Base-by-base conservation (phyloP, 2,888 invertebrate genomes). In the Acronicta alni region DNA sequence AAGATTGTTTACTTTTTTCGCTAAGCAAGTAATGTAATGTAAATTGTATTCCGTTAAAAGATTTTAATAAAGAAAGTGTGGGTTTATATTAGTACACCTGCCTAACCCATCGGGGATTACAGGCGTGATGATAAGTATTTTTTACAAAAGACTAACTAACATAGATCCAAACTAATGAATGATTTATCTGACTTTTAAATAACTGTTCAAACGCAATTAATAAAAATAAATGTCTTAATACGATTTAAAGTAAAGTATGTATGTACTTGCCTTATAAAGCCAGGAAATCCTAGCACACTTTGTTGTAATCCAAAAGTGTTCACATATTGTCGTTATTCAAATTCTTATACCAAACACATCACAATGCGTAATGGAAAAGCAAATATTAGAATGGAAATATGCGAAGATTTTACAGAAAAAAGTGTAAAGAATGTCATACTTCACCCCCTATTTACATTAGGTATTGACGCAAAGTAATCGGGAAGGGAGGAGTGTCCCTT, bases 381-480 rank as follows among this genome's bases (percentile, higher is more conserved):
- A 81, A 80, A 80, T 67, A 80, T 63, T 55, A 58, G 62, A 54
- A 43, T 62, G 51, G 53, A 65, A 74, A 70, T 63, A 72, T 76
- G 59, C 64, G 49, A 54, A 70, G 66, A 78, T 69, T 77, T 75
- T 64, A 59, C 59, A 61, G 59, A 69, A 80, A 79, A 80, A 77
- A 59, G 65, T 51, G 49, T 55, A 35, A 47, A 77, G 75, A 83
- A 82, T 77, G 82, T 78, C 83, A 79, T 65, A 66, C 64, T 79
- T 81, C 77, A 72, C 79, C 80, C 87, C 84, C 74, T 89, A 87
- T 92, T 91, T 91, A 81, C 87, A 77, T 84, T 85, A 81, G 82
- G 82, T 86, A 88, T 89, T 88, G 89, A 85, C 85, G 82, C 82
- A 88, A 90, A 91, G 89, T 87, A 89, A 90, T 89, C 87, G 82